These are phyloP conservation scores for Ageneiosus marmoratus DNA, from an alignment of 2,113 vertebrate genomes.

Conservation along the genomic window DNA sequence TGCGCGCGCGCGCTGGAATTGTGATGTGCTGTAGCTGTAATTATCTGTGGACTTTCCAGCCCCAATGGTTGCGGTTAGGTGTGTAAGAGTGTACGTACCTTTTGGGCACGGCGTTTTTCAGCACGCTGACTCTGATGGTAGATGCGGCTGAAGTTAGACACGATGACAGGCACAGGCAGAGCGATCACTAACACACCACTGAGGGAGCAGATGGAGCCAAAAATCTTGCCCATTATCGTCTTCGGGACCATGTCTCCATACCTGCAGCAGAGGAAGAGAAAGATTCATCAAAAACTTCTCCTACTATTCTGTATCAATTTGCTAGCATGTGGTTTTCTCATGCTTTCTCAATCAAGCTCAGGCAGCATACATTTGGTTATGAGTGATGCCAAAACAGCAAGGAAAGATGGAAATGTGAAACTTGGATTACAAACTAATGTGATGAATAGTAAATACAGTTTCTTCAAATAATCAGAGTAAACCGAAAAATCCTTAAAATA, in stretches of 20 bases:
- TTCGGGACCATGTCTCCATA: constrained; percentile 98
- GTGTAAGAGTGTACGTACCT: constrained; percentile 71
- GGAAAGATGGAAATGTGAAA: not conserved
- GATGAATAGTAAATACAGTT: not conserved
- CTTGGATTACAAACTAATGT: not conserved
- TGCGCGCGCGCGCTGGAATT: not conserved
- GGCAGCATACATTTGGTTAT: not conserved
- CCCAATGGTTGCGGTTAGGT: not conserved
- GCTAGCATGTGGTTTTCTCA: not conserved
- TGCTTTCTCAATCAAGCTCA: not conserved
- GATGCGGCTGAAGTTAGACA: constrained; percentile 98
- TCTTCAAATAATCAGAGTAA: not conserved
- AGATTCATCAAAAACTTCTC: not conserved
- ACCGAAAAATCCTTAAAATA: not conserved
- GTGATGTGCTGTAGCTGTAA: not conserved
- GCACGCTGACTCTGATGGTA: constrained; percentile 97
- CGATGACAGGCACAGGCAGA: constrained; percentile 94
- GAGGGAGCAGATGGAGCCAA: constrained; percentile 92
- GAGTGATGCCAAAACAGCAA: not conserved
- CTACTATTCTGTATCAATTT: not conserved
- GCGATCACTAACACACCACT: constrained; percentile 96
- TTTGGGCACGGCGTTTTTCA: constrained; percentile 92
- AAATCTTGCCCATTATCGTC: constrained; percentile 95
- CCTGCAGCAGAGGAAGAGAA: constrained; percentile 67
- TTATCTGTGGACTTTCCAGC: not conserved